A percentile compares a stretch with the other conserved stretches of the same genome.
phyloP scores from a whole-genome alignment of 2,113 vertebrate species.

The Pterocles gutturalis region DNA sequence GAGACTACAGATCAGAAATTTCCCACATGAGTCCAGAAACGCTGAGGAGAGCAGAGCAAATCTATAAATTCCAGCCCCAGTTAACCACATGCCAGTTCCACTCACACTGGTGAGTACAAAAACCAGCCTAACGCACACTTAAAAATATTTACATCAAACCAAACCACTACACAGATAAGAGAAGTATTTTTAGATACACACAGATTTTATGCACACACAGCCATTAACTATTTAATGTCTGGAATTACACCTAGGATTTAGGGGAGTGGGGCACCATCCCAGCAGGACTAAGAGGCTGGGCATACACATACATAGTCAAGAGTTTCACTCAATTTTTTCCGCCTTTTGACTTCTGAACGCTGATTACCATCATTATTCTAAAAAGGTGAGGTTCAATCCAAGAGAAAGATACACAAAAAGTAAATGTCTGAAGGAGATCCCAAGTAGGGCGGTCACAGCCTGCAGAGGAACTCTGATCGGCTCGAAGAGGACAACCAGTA shows the following conservation, averaged over 20 bases:
- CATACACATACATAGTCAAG: not conserved
- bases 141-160: constrained; percentile 9
- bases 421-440: not conserved
- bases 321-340: not conserved
- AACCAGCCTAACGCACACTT: not conserved
- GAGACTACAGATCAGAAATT: not conserved
- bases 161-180: not conserved
- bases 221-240: not conserved
- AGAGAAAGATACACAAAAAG: not conserved
- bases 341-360: not conserved
- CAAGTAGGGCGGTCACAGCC: not conserved
- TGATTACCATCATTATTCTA: not conserved
- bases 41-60: not conserved
- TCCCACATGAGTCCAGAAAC: not conserved
- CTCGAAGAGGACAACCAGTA: not conserved
- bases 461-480: fast-evolving
- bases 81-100: not conserved
- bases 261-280: not conserved
- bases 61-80: not conserved
- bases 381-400: not conserved
- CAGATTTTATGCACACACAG: not conserved
- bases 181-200: not conserved
- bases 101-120: not conserved
- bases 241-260: not conserved
- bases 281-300: not conserved